Evolutionary conservation across 2,113 vertebrate species (phyloP).

Genomic region (Rhizomys pruinosus): DNA sequence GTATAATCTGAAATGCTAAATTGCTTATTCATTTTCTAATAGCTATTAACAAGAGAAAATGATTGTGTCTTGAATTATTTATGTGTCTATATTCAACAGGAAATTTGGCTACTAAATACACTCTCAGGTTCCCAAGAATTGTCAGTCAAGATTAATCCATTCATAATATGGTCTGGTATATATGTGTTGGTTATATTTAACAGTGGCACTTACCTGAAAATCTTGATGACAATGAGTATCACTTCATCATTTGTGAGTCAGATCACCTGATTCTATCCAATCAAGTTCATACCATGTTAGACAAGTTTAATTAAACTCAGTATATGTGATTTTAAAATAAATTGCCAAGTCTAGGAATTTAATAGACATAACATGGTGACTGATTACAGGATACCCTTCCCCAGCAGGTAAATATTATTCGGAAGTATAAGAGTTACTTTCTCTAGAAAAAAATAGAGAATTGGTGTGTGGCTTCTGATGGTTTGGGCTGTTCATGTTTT

Average conservation of each 20-base stretch:
- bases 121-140: conserved; percentile 74
- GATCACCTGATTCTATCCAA: background rate
- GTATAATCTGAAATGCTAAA: too few relatives aligned
- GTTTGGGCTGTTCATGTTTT: background rate
- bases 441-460: background rate
- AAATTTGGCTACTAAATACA: background rate
- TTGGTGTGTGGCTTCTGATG: background rate
- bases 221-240: background rate
- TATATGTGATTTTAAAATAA: background rate
- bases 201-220: background rate
- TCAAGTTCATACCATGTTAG: background rate
- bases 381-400: background rate
- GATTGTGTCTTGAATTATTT: conserved; percentile 54
- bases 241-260: background rate
- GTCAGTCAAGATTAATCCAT: background rate
- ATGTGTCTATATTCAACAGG: conserved; percentile 32
- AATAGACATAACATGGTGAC: conserved; percentile 26
- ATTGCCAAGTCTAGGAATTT: background rate
- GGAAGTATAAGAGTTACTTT: background rate
- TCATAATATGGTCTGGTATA: background rate
- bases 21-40: background rate
- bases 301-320: conserved; percentile 44
- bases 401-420: background rate
- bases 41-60: background rate
- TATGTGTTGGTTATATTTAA: background rate